Conservation (phyloP, 2,888 invertebrate genomes). For the Rhingia rostrata region DNA sequence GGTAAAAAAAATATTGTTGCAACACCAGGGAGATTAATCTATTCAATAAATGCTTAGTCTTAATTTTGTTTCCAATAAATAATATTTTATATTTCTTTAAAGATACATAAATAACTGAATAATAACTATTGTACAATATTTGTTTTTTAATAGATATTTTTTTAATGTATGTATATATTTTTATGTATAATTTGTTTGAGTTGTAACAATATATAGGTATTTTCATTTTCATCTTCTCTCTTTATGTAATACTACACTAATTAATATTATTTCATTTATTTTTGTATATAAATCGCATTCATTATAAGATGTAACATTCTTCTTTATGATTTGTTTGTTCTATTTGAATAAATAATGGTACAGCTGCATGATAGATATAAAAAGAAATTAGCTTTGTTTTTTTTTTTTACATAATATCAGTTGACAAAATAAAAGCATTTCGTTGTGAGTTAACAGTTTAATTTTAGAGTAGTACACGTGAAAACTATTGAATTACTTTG, state of each 20-base stretch:
- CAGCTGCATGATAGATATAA: slow-evolving; percentile 53
- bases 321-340: slow-evolving; percentile 9
- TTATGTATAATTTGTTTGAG: slow-evolving; percentile 69
- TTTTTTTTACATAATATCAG: slow-evolving; percentile 16
- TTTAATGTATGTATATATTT: slow-evolving; percentile 45
- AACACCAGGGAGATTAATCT: slow-evolving; percentile 14
- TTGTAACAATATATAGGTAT: slow-evolving; percentile 71
- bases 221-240: slow-evolving; percentile 39
- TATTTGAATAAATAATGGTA: slow-evolving; percentile 57
- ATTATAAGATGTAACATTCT: slow-evolving; percentile 42
- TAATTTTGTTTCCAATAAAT: slow-evolving; percentile 73
- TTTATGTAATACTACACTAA: slow-evolving; percentile 48
- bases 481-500: slow-evolving; percentile 23
- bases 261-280: slow-evolving; percentile 28
- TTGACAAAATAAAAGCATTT: slow-evolving; percentile 61
- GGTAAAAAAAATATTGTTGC: not conserved
- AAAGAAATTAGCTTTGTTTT: not conserved
- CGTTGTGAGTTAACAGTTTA: slow-evolving; percentile 64
- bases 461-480: slow-evolving; percentile 47
- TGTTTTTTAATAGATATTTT: slow-evolving; percentile 58
- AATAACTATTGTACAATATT: slow-evolving; percentile 71
- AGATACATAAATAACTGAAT: slow-evolving; percentile 72
- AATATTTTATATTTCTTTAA: slow-evolving; percentile 70
- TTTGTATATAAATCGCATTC: slow-evolving; percentile 45
- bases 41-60: slow-evolving; percentile 70